A percentile compares a stretch with the other conserved stretches of the same genome.
These are phyloP conservation scores for Darwinula stevensoni DNA, from an alignment of 2,888 invertebrate species.

Conservation along the genomic window DNA sequence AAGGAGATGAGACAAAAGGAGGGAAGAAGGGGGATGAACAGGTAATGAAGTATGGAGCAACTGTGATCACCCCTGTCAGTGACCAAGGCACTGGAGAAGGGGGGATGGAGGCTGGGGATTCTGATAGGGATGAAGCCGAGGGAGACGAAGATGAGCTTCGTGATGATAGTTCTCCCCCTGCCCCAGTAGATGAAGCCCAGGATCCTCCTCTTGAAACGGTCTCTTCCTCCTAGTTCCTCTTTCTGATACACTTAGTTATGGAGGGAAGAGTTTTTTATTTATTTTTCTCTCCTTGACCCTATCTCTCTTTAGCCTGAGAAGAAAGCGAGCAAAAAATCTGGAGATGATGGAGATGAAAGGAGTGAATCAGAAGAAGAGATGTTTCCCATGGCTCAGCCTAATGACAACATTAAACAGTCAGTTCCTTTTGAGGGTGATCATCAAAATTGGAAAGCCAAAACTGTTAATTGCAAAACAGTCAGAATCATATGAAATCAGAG, in stretches of 20 bases:
- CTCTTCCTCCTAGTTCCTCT: too few species aligned
- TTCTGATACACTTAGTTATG: not conserved
- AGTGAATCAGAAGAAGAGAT: too few species aligned
- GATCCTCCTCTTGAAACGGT: too few species aligned
- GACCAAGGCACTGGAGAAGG: not conserved
- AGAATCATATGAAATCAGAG: too few species aligned
- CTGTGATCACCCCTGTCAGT: conserved; percentile 9
- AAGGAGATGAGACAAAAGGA: not conserved
- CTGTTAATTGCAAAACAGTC: too few species aligned
- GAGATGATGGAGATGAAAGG: not conserved
- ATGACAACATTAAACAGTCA: too few species aligned
- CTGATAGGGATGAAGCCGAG: conserved; percentile 44
- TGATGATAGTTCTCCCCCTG: too few species aligned
- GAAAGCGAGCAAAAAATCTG: not conserved
- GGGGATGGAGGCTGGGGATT: conserved; percentile 20
- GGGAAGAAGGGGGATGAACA: conserved; percentile 4
- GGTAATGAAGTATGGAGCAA: conserved; percentile 8
- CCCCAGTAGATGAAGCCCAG: too few species aligned
- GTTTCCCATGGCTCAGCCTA: too few species aligned
- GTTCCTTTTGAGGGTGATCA: too few species aligned
- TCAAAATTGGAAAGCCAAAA: too few species aligned
- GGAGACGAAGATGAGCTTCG: conserved; percentile 31
- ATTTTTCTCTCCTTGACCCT: not conserved
- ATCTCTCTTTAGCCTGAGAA: not conserved
- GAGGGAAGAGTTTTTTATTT: not conserved